phyloP scores from a whole-genome alignment of 2,888 invertebrate genomes.

The Ochropleura plecta region DNA sequence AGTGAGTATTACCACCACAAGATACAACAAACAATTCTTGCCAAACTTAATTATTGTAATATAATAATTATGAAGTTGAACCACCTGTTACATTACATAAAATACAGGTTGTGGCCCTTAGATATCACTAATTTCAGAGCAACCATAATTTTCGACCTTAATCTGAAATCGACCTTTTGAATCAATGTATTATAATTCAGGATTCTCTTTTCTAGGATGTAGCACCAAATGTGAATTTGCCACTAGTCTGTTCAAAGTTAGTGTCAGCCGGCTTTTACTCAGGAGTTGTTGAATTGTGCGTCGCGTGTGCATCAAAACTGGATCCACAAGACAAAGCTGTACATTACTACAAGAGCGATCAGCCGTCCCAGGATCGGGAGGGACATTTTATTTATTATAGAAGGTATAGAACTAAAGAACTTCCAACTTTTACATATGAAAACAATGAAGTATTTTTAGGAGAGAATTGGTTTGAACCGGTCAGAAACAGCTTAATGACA shows the following conservation, averaged over 20 bases:
- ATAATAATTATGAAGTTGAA: neutral
- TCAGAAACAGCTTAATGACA: neutral
- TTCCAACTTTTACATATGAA: neutral
- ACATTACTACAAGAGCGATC: conserved; percentile 96
- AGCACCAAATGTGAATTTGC: conserved; percentile 96
- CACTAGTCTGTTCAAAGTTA: conserved; percentile 96
- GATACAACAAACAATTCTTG: neutral
- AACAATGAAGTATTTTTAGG: neutral
- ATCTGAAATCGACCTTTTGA: neutral
- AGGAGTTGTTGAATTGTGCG: conserved; percentile 97
- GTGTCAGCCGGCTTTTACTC: conserved; percentile 95
- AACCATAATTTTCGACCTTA: neutral
- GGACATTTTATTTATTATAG: conserved; percentile 94
- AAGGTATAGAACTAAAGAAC: conserved; percentile 89
- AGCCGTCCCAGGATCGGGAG: conserved; percentile 95
- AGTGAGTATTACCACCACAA: conserved; percentile 76
- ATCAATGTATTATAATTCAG: neutral
- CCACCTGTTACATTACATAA: neutral
- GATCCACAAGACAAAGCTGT: conserved; percentile 97
- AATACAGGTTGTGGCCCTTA: neutral
- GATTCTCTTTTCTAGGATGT: conserved; percentile 90
- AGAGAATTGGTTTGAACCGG: neutral
- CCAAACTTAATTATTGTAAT: neutral
- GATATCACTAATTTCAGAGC: neutral
- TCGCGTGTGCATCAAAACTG: conserved; percentile 95